Conservation (phyloP, 1,140 invertebrate species). For the Neotoxoptera formosana region DNA sequence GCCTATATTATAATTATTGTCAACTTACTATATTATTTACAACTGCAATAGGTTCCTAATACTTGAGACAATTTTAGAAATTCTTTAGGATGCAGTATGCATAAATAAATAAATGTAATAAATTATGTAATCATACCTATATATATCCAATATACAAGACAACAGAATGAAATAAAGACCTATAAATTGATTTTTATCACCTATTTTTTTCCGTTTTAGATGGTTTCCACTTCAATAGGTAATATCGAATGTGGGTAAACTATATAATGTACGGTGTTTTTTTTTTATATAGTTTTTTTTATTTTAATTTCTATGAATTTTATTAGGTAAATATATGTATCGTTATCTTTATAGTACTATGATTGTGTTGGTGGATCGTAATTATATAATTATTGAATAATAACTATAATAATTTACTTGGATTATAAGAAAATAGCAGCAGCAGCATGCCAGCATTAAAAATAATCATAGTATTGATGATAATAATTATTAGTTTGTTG, state of each 20-base stretch:
- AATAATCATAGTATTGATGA: conserved; percentile 9
- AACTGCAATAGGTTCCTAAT: background rate
- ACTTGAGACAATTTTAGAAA: background rate
- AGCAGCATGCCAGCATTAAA: conserved; percentile 23
- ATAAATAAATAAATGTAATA: too few relatives aligned
- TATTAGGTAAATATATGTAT: background rate
- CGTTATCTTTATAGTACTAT: background rate
- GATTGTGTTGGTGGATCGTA: background rate
- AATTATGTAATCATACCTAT: background rate
- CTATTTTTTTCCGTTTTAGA: background rate
- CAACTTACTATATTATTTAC: background rate
- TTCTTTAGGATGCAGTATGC: background rate
- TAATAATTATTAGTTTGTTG: conserved; percentile 16
- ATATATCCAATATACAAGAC: background rate
- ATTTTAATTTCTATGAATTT: background rate
- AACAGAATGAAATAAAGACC: background rate
- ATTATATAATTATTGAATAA: conserved; percentile 19
- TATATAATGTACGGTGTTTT: background rate
- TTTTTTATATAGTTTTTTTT: background rate
- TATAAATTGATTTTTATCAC: background rate
- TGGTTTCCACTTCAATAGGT: background rate
- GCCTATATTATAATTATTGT: background rate
- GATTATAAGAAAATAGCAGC: background rate
- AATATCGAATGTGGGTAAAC: background rate
- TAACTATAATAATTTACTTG: background rate